Base-by-base conservation (phyloP, 2,113 vertebrate species). In the Hippocampus comes region DNA sequence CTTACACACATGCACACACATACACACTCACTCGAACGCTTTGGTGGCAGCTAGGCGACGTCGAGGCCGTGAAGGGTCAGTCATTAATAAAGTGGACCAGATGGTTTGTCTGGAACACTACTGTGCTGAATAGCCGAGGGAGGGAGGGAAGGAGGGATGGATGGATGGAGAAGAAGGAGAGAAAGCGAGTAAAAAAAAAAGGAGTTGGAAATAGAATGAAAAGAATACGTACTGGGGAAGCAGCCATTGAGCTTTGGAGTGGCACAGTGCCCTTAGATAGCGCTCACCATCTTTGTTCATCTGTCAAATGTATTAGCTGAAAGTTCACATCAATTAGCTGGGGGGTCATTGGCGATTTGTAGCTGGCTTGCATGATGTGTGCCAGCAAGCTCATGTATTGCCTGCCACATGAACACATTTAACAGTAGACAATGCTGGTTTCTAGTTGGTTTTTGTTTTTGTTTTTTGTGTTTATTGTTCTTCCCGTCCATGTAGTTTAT, bases 21-120 rank as follows among this genome's bases (percentile, higher is more conserved):
- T 60, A 79, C 61, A 64, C 59, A 76, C 18, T 27, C 66, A 73
- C 63, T 69, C 63, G 73, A 63, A 77, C 82, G 73, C 70, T 80
- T 73, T 49, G 77, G 81, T 86, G 83, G 84, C 80, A 89, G 79
- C 78, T 55, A 78, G 80, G 82, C 64, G 77, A 82, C 81, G 71
- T 84, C 79, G 74, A 71, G 82, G 86, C 79, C 84, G 68, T 82
- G 80, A 86, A 84, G 88, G 88, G 90, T 90, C 86, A 85, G 87
- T 90, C 86, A 87, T 91, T 91, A 90, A 91, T 91, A 91, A 89
- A 90, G 86, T 77, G 86, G 80, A 88, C 81, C 90, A 91, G 90
- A 90, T 91, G 90, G 90, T 89, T 90, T 87, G 88, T 91, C 85
- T 88, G 85, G 84, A 87, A 76, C 86, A 88, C 87, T 84, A 91